phyloP scores from a whole-genome alignment of 1,140 invertebrate genomes.

The Cotesia glomerata region DNA sequence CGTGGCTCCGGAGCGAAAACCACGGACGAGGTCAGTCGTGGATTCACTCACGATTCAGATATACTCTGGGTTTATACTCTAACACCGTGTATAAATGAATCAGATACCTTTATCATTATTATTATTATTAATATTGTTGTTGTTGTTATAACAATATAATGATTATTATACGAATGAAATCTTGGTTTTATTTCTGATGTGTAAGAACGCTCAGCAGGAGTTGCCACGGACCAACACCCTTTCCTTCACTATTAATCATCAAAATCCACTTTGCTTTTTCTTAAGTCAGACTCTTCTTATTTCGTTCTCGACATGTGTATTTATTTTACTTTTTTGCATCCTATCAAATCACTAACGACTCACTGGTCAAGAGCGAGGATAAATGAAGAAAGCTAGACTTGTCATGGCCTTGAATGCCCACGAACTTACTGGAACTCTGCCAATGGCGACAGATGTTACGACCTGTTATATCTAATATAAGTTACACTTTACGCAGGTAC shows the following conservation, averaged over 20 bases:
- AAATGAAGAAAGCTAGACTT: conserved; percentile 18
- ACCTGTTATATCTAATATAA: background rate
- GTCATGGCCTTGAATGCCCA: conserved; percentile 44
- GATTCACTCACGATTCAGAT: conserved; percentile 15
- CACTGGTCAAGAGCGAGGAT: conserved; percentile 14
- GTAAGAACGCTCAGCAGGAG: conserved; percentile 17
- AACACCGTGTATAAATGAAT: background rate
- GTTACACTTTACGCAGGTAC: background rate
- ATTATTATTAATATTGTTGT: too few relatives aligned
- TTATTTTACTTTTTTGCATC: conserved; percentile 5
- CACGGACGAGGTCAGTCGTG: conserved; percentile 10
- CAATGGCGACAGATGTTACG: conserved; percentile 41
- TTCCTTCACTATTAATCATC: background rate
- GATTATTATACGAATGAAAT: background rate
- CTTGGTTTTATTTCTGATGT: background rate
- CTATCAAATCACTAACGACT: conserved; percentile 34
- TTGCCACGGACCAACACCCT: conserved; percentile 1
- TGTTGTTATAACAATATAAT: background rate
- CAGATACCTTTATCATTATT: too few relatives aligned
- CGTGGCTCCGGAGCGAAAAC: conserved; percentile 1
- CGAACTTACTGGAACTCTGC: conserved; percentile 52
- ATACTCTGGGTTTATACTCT: background rate
- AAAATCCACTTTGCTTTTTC: background rate
- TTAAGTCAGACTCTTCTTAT: background rate
- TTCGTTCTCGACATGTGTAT: background rate